Conservation (phyloP, 2,113 vertebrate genomes). For the Mellivora capensis region DNA sequence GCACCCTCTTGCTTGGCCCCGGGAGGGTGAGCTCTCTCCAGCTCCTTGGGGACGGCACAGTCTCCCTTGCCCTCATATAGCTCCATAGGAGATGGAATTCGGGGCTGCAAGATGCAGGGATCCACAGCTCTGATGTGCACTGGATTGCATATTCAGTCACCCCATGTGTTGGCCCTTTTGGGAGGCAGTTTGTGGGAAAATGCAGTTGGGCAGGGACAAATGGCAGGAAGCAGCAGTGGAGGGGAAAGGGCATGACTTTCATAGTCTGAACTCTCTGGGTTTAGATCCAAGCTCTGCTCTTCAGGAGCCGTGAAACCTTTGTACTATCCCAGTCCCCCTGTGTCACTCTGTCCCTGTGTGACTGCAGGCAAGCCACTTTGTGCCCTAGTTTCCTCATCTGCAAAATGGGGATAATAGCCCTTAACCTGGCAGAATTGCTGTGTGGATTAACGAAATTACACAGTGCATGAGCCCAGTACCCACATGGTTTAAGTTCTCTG, state of each 20-base stretch:
- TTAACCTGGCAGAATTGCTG: neutral
- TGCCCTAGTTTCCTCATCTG: conserved; percentile 25
- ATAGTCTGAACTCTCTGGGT: neutral
- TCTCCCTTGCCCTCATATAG: neutral
- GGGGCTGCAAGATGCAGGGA: neutral
- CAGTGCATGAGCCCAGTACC: neutral
- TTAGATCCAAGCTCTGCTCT: neutral
- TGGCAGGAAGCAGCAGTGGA: neutral
- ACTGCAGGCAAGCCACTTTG: neutral
- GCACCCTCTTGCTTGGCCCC: neutral
- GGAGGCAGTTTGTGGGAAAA: neutral
- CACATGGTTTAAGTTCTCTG: neutral
- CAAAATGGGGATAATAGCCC: neutral
- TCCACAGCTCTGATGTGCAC: neutral
- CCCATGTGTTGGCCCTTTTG: neutral
- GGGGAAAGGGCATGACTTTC: neutral
- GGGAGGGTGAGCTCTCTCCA: neutral
- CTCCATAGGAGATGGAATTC: neutral
- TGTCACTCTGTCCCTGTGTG: neutral
- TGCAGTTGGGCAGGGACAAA: too few relatives aligned
- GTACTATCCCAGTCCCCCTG: neutral
- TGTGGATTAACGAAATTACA: neutral
- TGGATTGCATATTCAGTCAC: neutral
- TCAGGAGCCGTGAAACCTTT: neutral
- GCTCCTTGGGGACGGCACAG: neutral